Base-by-base conservation (phyloP, 2,888 invertebrate genomes). In the Mythimna albipuncta region DNA sequence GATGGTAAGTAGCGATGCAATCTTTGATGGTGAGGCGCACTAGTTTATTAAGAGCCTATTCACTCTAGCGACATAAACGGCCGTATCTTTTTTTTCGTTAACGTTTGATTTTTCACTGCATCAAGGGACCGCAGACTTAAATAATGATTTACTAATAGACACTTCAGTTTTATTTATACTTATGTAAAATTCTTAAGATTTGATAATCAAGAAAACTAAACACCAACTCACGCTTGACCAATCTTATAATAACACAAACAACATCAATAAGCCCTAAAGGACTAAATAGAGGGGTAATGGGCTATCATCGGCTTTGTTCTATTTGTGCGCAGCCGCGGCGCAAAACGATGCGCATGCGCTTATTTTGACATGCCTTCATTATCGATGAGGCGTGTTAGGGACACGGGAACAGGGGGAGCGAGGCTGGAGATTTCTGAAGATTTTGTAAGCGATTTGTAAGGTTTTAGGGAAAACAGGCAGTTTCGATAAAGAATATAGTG, bases 341-440 rank as follows among this genome's bases (percentile, higher is more conserved):
- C 70, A 67, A 63, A 66, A 68, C 71, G 73, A 73, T 78, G 78
- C 70, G 64, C 54, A 71, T 66, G 72, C 81, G 78, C 80, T 86
- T 86, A 86, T 83, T 84, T 82, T 85, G 87, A 86, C 79, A 72
- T 55, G 75, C 69, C 58, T 69, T 79, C 80, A 81, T 81, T 85
- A 85, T 84, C 85, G 81, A 86, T 81, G 85, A 67, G 66, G 52
- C 62, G 5, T 50, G 55, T 67, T 61, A 58, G 63, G 63, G 7
- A 7, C 32, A 7, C 32, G 50, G 0, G 26, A 16, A 41, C n/a
- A 73, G 3, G 2, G 26, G 2, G 10, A 57, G 76, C 68, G 35
- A 71, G 1, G 69, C 58, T 67, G n/a, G 10, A 63, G 47, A 72
- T 82, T 54, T 64, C 58, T 67, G n/a, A 9, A 63, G 47, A 72